Evolutionary conservation across 2,113 vertebrate species (phyloP), one percentile per base, ranked within the genome.

Genomic region (Tragelaphus scriptus): DNA sequence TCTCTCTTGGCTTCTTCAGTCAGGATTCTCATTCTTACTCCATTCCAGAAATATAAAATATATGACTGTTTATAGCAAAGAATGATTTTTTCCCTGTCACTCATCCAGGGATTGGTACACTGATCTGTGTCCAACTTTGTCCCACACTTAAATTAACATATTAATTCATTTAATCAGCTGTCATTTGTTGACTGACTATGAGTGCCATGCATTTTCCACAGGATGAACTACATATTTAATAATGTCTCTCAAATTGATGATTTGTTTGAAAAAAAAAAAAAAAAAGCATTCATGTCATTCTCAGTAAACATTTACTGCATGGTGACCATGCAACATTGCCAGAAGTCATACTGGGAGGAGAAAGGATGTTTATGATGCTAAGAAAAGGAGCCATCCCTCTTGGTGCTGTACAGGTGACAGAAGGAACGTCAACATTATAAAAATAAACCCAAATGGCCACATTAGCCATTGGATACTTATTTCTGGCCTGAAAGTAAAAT

Each of bases 161-260:
- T 44, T 68, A 23, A 85, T 80, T 82, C 11, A 94, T 96, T 96
- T 88, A 93, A 28, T 81, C n/a, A 71, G 85, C n/a, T n/a, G 85
- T 90, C 81, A 94, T 58, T 94, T 94, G 90, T 36, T 93, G 88
- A 23, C 16, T 68, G 65, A 68, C n/a, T 40, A n/a, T 4, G 90
- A 84, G 58, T 88, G 5, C 7, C 32, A 91, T 79, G 51, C 65
- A 82, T 59, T 95, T 96, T 92, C 44, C n/a, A 79, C 82, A 95
- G 77, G 19, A 88, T 61, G 28, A 92, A 32, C 15, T 94, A 51
- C 47, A 53, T 93, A 91, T 82, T 97, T 90, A 92, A 56, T 96
- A 90, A 92, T 51, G n/a, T 59, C 21, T 81, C 56, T 85, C 26
- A 56, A 28, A 51, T 85, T 51, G 32, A 53, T 90, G 30, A 5